Evolutionary conservation across 2,888 invertebrate species (phyloP).

Genomic region (Andrena camellia): DNA sequence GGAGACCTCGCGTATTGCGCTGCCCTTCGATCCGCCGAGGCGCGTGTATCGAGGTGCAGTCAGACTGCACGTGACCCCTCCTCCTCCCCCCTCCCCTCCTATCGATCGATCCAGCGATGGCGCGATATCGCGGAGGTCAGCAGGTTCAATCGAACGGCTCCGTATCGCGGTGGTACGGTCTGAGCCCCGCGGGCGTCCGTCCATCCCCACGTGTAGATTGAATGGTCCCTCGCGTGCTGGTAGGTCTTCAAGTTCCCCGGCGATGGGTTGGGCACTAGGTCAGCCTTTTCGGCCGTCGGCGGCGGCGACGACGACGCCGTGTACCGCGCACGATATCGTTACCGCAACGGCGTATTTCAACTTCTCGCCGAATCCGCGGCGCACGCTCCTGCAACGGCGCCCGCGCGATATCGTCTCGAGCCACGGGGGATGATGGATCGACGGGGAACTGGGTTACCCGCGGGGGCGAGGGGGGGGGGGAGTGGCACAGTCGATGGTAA

Average conservation of each 20-base stretch:
- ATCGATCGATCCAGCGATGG: constrained; percentile 35
- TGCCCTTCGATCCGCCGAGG: constrained; percentile 14
- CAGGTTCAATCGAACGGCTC: constrained; percentile 31
- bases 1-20: constrained; percentile 22
- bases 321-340: constrained; percentile 52
- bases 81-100: neutral
- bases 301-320: constrained; percentile 22
- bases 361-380: constrained; percentile 56
- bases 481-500: constrained; percentile 3
- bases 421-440: constrained; percentile 45
- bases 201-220: constrained; percentile 67
- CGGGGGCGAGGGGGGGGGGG: neutral
- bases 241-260: constrained; percentile 64
- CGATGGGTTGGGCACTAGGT: constrained; percentile 76
- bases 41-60: constrained; percentile 28
- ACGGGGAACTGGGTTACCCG: constrained; percentile 52
- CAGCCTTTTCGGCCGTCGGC: constrained; percentile 56
- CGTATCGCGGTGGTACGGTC: constrained; percentile 53
- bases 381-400: constrained; percentile 2
- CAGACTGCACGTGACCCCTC: constrained; percentile 18
- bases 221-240: constrained; percentile 73
- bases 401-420: neutral
- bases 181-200: constrained; percentile 53
- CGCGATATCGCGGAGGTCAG: constrained; percentile 41
- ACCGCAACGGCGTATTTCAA: constrained; percentile 61